phyloP scores from a whole-genome alignment of 2,888 invertebrate species.

The Drosophila koepferae region DNA sequence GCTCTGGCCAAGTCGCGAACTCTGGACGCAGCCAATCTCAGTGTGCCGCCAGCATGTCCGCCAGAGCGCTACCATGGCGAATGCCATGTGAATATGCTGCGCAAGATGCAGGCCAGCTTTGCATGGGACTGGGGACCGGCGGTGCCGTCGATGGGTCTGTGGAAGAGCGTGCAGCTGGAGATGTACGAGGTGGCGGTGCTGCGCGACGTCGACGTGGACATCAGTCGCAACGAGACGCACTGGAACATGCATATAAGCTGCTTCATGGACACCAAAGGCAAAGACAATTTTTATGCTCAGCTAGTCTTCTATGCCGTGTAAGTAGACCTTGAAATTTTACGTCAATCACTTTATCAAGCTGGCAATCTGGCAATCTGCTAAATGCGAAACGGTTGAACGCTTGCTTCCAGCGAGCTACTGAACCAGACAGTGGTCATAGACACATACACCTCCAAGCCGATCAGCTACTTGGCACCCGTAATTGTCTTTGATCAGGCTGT shows the following conservation, averaged over 20 bases:
- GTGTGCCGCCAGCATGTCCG: constrained; percentile 91
- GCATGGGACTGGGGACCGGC: constrained; percentile 99
- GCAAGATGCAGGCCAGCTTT: constrained; percentile 98
- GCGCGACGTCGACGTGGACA: constrained; percentile 86
- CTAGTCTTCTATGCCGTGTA: constrained; percentile 83
- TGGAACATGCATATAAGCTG: constrained; percentile 86
- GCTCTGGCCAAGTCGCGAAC: constrained; percentile 86
- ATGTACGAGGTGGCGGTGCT: constrained; percentile 88
- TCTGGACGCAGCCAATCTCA: constrained; percentile 47
- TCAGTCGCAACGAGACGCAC: constrained; percentile 74
- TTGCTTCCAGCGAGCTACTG: constrained; percentile 81
- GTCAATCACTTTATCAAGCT: constrained; percentile 9
- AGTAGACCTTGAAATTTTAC: constrained; percentile 43
- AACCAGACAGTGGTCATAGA: constrained; percentile 72
- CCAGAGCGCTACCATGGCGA: constrained; percentile 93
- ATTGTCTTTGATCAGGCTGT: constrained; percentile 81
- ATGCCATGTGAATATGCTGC: constrained; percentile 95
- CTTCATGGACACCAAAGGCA: constrained; percentile 84
- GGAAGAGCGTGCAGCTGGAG: constrained; percentile 90
- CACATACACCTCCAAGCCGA: constrained; percentile 55
- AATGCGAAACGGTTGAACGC: constrained; percentile 9
- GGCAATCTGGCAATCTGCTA: not conserved
- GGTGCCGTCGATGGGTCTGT: constrained; percentile 96
- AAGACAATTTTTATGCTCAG: constrained; percentile 78
- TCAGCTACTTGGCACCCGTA: constrained; percentile 75